phyloP scores from a whole-genome alignment of 35 echinoderm and acorn worm species.

The Apostichopus californicus region DNA sequence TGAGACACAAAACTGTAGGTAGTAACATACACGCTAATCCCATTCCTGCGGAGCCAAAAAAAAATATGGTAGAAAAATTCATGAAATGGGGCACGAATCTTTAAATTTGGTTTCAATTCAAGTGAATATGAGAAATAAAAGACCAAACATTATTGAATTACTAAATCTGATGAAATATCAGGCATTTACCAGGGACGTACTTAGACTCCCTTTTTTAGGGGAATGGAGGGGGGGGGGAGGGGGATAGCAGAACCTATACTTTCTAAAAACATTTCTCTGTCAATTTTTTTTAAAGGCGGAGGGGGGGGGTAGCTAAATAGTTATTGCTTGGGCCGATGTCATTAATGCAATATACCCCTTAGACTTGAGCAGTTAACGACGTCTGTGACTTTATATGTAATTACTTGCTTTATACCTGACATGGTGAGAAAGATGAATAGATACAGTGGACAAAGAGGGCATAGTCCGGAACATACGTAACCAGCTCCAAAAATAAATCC shows the following conservation, averaged over 20 bases:
- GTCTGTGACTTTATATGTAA: too few species aligned
- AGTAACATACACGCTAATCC: constrained; percentile 29
- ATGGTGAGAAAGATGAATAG: background rate
- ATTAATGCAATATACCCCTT: too few species aligned
- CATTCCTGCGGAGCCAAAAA: constrained; percentile 6
- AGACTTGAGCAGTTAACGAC: too few species aligned
- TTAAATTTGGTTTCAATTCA: background rate
- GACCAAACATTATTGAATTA: background rate
- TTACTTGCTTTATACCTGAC: background rate
- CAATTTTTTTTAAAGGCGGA: too few species aligned
- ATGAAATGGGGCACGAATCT: background rate
- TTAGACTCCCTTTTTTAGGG: too few species aligned
- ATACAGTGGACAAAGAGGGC: background rate
- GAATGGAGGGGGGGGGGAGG: too few species aligned
- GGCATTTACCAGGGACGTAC: too few species aligned
- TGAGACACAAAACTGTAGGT: constrained; percentile 36
- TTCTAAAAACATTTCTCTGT: too few species aligned
- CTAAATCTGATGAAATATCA: too few species aligned
- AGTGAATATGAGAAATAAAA: background rate
- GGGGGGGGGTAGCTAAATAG: too few species aligned
- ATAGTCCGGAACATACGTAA: background rate
- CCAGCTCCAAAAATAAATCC: background rate
- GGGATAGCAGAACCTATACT: too few species aligned
- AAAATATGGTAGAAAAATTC: background rate
- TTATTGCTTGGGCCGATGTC: too few species aligned